A percentile compares a stretch with the other conserved stretches of the same genome.
These are phyloP conservation scores for Andrena camellia DNA, from an alignment of 2,888 invertebrate species.

Conservation along the genomic window DNA sequence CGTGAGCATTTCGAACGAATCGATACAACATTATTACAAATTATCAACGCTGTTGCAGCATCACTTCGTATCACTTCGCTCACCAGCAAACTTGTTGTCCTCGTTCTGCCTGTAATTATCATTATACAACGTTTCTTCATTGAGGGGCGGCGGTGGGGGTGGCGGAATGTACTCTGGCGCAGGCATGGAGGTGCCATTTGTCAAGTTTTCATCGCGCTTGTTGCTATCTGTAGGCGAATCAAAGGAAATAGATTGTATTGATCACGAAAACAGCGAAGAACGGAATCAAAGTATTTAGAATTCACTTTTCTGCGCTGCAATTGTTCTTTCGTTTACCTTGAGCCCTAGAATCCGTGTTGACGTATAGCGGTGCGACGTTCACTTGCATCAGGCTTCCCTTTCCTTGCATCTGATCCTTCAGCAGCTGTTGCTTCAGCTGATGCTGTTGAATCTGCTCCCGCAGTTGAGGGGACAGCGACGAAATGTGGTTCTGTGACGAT, in stretches of 20 bases:
- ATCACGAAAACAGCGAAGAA: no score
- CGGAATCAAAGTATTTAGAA: no score
- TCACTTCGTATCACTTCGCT: constrained; percentile 18
- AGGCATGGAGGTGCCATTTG: constrained; percentile 71
- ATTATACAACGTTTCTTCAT: constrained; percentile 77
- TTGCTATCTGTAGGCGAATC: constrained; percentile 66
- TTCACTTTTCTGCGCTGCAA: no score
- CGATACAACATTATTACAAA: not conserved
- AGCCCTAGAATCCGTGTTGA: constrained; percentile 87
- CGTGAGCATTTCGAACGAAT: constrained; percentile 11
- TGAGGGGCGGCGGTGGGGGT: constrained; percentile 80
- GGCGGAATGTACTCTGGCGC: constrained; percentile 83
- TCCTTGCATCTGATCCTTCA: constrained; percentile 82
- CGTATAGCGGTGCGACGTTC: constrained; percentile 88
- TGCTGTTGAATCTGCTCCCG: constrained; percentile 82
- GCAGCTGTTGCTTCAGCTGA: constrained; percentile 80
- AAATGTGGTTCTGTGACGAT: constrained; percentile 77
- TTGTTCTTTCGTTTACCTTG: constrained; percentile 47
- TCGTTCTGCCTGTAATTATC: constrained; percentile 77
- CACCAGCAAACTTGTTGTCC: constrained; percentile 77
- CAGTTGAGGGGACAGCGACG: constrained; percentile 78
- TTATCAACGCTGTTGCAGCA: not conserved
- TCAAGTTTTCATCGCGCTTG: constrained; percentile 73
- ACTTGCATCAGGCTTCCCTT: constrained; percentile 76
- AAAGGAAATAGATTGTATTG: not conserved